Base-by-base conservation (phyloP, 1,140 invertebrate genomes). In the Acromyrmex charruanus region DNA sequence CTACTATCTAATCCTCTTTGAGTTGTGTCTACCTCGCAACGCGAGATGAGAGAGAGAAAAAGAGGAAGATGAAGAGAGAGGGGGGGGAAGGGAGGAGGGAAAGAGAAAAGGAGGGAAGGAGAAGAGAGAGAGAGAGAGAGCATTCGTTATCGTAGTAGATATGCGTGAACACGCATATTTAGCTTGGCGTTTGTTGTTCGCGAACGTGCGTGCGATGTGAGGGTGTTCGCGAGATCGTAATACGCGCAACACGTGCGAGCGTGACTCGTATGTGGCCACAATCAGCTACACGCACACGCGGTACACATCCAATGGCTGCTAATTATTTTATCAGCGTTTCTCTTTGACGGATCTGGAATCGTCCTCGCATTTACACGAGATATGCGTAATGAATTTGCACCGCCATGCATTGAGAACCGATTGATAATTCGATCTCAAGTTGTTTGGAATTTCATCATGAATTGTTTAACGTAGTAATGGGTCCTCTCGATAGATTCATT, bases 131-230 rank as follows among this genome's bases (percentile, higher is more conserved):
- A 51, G 31, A 72, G 68, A 63, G 9, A 59, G 31, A 51, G 51
- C 59, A 53, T 77, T 72, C 63, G 72, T 90, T 88, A 91, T 88
- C 89, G 58, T 39, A 28, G 35, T 31, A 21, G 82, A 86, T 63
- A 74, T 77, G 82, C 82, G 77, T 88, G 87, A 88, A 90, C 87
- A 90, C 87, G 87, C 79, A 71, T 84, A 86, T 91, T 91, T 84
- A 69, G 87, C 77, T 88, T 79, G 77, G 77, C 55, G 65, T 88
- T 75, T 51, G 58, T 85, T 69, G 28, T 59, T 84, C 66, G 71
- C 61, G 55, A 88, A 79, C 65, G 71, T 88, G 80, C 88, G 88
- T 89, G 85, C 74, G 85, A 89, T 74, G 87, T 77, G 74, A 90
- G 74, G 88, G 88, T 87, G 79, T 69, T 85, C 59, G 71, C 53